Evolutionary conservation across 2,113 vertebrate species (phyloP), one percentile per base, ranked within the genome.

Genomic region (Procavia capensis): DNA sequence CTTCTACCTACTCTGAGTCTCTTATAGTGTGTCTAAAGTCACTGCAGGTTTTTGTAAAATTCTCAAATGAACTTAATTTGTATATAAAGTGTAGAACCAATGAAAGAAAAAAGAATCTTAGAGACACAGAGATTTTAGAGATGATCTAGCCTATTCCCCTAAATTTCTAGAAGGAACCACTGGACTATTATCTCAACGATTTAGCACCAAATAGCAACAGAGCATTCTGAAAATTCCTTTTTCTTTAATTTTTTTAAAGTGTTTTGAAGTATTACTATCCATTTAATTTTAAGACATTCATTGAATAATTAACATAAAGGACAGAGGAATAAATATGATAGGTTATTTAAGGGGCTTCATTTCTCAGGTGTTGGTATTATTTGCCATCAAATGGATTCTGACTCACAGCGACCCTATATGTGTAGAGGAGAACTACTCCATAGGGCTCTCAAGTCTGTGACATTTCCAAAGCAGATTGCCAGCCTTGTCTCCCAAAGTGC

Each of bases 41-140:
- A 70, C 6, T 70, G 41, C 9, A 43, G 66, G 94, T 70, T 84
- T 9, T 50, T 61, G 63, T 83, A 87, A 92, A 84, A 86, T 93
- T n/a, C 29, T 59, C 27, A 92, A 7, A 8, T 64, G 50, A 64
- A 66, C 34, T 86, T 63, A 82, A 90, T 79, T 92, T 84, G 5
- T 2, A 85, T 72, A 22, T 81, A 16, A 83, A 79, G 11, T 93
- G 31, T 19, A 70, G 27, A 94, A 54, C 9, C 24, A 61, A 5
- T 50, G 24, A 29, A 74, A 61, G 34, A 61, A 92, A 64, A 63
- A 54, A 59, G 57, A 59, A 59, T 59, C 57, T 13, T 54, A 54
- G 11, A 54, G 11, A 10, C 2, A 14, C 11, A 13, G 50, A 54
- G 11, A 54, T 59, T 72, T 54, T 39, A 29, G n/a, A 72, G 66